Conservation (phyloP, 1,140 invertebrate species). For the Drosophila sp. region DNA sequence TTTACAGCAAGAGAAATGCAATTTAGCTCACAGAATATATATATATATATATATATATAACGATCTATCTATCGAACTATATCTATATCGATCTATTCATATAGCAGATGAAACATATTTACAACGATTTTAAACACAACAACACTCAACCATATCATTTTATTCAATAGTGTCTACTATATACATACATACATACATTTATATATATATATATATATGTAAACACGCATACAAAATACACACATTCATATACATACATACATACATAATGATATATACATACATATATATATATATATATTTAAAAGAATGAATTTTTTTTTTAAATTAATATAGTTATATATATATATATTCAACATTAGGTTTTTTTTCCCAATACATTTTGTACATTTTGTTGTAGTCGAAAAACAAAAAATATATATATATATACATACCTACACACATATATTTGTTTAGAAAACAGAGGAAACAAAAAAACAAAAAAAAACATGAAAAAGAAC, state of each 20-base stretch:
- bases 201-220: conserved; percentile 54
- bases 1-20: conserved; percentile 59
- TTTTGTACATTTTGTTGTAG: conserved; percentile 20
- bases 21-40: conserved; percentile 70
- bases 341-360: background rate
- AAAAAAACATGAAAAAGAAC: background rate
- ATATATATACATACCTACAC: conserved; percentile 52
- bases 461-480: background rate
- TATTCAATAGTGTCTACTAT: conserved; percentile 50
- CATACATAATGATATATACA: conserved; percentile 43
- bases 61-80: conserved; percentile 32
- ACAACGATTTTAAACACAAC: conserved; percentile 69
- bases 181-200: conserved; percentile 31
- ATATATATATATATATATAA: conserved; percentile 39
- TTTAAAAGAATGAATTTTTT: conserved; percentile 46
- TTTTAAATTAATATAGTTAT: conserved; percentile 46
- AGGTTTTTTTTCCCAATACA: conserved; percentile 15
- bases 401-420: conserved; percentile 37
- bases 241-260: conserved; percentile 51
- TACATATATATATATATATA: conserved; percentile 47
- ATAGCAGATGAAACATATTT: conserved; percentile 57
- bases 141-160: conserved; percentile 28
- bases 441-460: conserved; percentile 73
- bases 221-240: conserved; percentile 34
- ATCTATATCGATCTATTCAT: background rate